Conservation (phyloP, 1,140 invertebrate genomes). For the Nomia melanderi region DNA sequence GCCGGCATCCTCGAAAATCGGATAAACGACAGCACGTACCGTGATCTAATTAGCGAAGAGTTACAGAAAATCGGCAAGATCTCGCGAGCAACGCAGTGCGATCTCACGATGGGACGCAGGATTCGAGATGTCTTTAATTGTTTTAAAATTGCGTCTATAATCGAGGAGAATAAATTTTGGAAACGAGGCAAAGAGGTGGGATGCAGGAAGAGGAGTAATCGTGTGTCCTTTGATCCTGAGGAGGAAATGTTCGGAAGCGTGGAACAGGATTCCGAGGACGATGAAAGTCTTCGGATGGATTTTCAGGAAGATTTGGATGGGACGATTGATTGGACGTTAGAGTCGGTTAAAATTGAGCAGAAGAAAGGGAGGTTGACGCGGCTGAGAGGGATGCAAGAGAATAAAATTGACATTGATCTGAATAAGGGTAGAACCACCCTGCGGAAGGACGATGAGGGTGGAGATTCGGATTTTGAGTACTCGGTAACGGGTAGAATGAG, state of each 20-base stretch:
- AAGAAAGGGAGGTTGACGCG: neutral
- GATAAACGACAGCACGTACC: neutral
- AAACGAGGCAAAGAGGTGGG: neutral
- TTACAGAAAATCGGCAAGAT: constrained; percentile 32
- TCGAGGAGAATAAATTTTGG: neutral
- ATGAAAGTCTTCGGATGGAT: neutral
- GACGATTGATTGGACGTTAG: neutral
- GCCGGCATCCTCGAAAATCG: neutral
- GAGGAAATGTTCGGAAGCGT: neutral
- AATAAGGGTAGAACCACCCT: neutral
- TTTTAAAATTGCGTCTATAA: constrained; percentile 4
- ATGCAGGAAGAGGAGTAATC: neutral
- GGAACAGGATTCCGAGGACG: neutral
- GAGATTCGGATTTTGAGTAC: neutral
- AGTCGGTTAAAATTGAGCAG: neutral
- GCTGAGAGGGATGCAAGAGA: neutral
- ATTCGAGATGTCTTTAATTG: constrained; percentile 18
- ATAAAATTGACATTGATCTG: neutral
- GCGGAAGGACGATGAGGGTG: neutral
- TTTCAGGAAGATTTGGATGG: neutral
- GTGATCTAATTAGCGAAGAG: too few species aligned
- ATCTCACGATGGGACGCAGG: neutral
- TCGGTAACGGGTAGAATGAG: neutral
- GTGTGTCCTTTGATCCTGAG: neutral
- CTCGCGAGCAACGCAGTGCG: constrained; percentile 56